Conservation (phyloP, 2,797 vertebrate genomes). For the Rhodeus uyekii region DNA sequence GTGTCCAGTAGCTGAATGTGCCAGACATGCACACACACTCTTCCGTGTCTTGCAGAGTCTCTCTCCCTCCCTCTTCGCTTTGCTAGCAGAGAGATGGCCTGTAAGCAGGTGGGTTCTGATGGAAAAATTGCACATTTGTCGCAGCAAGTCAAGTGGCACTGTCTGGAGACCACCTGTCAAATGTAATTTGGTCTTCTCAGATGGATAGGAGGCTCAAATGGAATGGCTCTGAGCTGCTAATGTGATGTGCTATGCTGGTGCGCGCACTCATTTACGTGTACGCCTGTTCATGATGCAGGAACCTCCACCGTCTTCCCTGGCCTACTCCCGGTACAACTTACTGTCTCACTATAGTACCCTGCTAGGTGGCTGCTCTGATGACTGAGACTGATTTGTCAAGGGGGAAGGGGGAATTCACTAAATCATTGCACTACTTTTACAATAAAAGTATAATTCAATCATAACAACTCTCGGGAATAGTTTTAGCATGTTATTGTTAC, state of each 20-base stretch:
- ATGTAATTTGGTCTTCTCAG: constrained; percentile 72
- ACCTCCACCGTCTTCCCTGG: not conserved
- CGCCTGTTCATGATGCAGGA: constrained; percentile 5
- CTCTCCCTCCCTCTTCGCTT: not conserved
- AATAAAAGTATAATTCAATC: not conserved
- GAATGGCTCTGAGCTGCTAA: constrained; percentile 15
- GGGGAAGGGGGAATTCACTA: not conserved
- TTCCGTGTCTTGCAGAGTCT: not conserved
- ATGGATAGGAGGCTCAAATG: constrained; percentile 65
- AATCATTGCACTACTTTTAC: not conserved
- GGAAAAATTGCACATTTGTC: constrained; percentile 75
- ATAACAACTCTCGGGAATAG: not conserved
- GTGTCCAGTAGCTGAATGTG: constrained; percentile 10
- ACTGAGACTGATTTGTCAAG: not conserved
- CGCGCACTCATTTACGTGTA: not conserved
- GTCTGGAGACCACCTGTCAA: constrained; percentile 76
- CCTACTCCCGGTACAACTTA: not conserved
- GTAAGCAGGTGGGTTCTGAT: constrained; percentile 73
- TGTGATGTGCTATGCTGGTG: constrained; percentile 21
- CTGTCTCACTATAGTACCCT: not conserved
- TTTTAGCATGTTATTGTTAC: not conserved
- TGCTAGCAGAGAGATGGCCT: not conserved
- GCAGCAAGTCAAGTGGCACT: constrained; percentile 71
- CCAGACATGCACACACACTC: not conserved
- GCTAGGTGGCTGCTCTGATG: not conserved